Evolutionary conservation across 1,140 invertebrate genomes (phyloP).

Genomic region (Drepana arcuata): DNA sequence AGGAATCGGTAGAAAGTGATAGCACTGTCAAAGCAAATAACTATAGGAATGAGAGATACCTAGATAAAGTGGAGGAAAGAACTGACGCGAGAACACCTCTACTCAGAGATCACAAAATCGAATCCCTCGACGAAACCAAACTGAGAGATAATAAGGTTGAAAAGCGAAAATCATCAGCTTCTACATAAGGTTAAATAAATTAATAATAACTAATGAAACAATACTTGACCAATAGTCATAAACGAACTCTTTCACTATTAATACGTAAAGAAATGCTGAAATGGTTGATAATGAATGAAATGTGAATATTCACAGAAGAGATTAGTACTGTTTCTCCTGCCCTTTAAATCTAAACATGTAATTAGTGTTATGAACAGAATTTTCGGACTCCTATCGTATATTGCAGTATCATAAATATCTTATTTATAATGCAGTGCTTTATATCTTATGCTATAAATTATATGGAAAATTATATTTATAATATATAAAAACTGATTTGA

Average conservation of each 20-base stretch:
- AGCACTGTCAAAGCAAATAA: constrained; percentile 47
- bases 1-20: constrained; percentile 44
- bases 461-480: no score
- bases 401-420: neutral
- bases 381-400: no score
- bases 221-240: constrained; percentile 26
- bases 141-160: constrained; percentile 53
- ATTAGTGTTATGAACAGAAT: neutral
- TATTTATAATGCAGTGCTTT: neutral
- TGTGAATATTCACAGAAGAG: neutral
- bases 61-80: constrained; percentile 58
- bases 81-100: constrained; percentile 55
- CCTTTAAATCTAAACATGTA: neutral
- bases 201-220: constrained; percentile 5
- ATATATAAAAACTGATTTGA: neutral
- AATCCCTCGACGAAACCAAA: constrained; percentile 63
- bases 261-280: neutral
- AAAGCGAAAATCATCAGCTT: constrained; percentile 63
- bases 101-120: constrained; percentile 57
- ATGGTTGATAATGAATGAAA: neutral
- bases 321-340: neutral
- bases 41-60: constrained; percentile 51
- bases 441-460: neutral
- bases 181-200: constrained; percentile 38
- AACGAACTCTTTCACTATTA: neutral